Evolutionary conservation across 1,140 invertebrate genomes (phyloP).

Genomic region (Calliphora vicina): DNA sequence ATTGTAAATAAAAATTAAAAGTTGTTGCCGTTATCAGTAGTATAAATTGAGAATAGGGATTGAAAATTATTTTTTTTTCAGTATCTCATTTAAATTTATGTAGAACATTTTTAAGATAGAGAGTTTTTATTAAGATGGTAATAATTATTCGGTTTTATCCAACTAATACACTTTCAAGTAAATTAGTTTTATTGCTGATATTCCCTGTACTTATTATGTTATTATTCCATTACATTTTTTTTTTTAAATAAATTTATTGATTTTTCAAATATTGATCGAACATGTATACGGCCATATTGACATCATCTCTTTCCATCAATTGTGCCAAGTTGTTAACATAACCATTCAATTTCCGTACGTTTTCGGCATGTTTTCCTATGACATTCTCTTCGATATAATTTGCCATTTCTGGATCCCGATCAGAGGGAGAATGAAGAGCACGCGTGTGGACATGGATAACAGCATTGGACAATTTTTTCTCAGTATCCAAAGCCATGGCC

Average conservation of each 20-base stretch:
- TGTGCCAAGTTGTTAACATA: slow-evolving; percentile 75
- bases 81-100: too few species aligned
- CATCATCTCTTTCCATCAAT: slow-evolving; percentile 69
- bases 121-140: too few species aligned
- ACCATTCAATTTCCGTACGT: slow-evolving; percentile 74
- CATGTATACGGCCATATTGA: slow-evolving; percentile 73
- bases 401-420: slow-evolving; percentile 74
- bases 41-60: too few species aligned
- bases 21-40: too few species aligned
- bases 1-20: too few species aligned
- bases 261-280: slow-evolving; percentile 83
- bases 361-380: slow-evolving; percentile 72
- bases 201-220: background rate
- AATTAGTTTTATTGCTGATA: background rate
- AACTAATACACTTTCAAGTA: background rate
- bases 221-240: background rate
- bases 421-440: slow-evolving; percentile 54
- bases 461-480: slow-evolving; percentile 75
- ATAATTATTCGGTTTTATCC: too few species aligned
- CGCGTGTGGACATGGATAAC: slow-evolving; percentile 72
- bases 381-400: slow-evolving; percentile 80
- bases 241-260: slow-evolving; percentile 49
- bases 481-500: slow-evolving; percentile 76
- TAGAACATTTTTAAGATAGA: too few species aligned
- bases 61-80: too few species aligned